phyloP scores from a whole-genome alignment of 2,797 vertebrate species.

The Anabas testudineus region DNA sequence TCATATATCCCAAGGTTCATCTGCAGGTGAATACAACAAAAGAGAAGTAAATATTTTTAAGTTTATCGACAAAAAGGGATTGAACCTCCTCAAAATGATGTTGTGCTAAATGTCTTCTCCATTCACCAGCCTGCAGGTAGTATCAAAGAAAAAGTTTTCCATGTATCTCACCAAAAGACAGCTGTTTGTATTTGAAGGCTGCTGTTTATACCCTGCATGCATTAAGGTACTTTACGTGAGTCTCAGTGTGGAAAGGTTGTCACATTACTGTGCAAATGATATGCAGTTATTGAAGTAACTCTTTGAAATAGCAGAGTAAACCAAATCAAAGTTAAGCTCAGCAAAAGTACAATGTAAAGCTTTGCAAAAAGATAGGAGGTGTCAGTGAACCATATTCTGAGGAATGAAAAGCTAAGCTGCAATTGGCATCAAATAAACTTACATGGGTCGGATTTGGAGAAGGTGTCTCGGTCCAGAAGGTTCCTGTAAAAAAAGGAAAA shows the following conservation, averaged over 20 bases:
- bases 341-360: constrained; percentile 62
- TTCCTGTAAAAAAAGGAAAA: constrained; percentile 82
- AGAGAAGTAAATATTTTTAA: constrained; percentile 43
- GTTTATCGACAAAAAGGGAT: constrained; percentile 62
- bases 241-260: constrained; percentile 75
- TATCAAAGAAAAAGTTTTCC: constrained; percentile 55
- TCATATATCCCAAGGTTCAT: constrained; percentile 48
- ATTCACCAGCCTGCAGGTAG: constrained; percentile 44
- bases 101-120: constrained; percentile 52
- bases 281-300: constrained; percentile 76
- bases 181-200: constrained; percentile 81
- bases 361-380: constrained; percentile 26
- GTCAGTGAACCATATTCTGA: constrained; percentile 17
- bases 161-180: constrained; percentile 58
- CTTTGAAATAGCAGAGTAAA: constrained; percentile 78
- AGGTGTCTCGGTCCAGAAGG: constrained; percentile 95
- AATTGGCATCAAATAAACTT: constrained; percentile 74
- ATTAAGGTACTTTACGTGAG: constrained; percentile 76
- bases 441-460: constrained; percentile 97
- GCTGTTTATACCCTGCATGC: constrained; percentile 66
- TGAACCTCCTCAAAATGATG: constrained; percentile 54
- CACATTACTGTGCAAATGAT: constrained; percentile 83
- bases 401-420: constrained; percentile 10
- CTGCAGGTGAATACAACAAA: constrained; percentile 51
- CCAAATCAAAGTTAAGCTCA: constrained; percentile 72